Evolutionary conservation across 53 echinoderm and acorn worm genomes (phyloP).

Genomic region (Echinometra lucunter): DNA sequence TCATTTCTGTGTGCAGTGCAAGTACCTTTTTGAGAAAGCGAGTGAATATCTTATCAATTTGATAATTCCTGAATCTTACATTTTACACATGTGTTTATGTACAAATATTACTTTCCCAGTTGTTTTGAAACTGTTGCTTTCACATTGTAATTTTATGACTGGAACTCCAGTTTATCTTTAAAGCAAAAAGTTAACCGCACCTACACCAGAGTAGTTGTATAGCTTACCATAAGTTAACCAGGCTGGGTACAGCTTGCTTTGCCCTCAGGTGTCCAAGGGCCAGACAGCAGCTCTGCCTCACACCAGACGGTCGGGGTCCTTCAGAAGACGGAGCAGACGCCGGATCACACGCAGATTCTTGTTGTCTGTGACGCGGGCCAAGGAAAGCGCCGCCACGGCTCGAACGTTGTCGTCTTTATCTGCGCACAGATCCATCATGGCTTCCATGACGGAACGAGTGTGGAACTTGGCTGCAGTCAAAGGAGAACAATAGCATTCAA

Average conservation of each 20-base stretch:
- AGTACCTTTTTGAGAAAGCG: too few species aligned
- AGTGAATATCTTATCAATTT: too few species aligned
- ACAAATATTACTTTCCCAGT: too few species aligned
- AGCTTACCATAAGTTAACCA: conserved; percentile 92
- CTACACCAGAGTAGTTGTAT: too few species aligned
- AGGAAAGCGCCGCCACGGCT: conserved; percentile 90
- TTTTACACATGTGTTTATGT: too few species aligned
- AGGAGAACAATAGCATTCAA: background rate
- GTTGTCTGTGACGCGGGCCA: conserved; percentile 82
- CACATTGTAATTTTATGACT: too few species aligned
- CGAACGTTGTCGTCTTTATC: conserved; percentile 90
- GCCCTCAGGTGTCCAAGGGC: conserved; percentile 95
- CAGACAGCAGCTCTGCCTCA: conserved; percentile 95
- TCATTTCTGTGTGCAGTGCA: too few species aligned
- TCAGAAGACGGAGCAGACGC: conserved; percentile 79
- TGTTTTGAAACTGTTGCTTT: too few species aligned
- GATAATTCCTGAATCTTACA: too few species aligned
- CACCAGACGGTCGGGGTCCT: conserved; percentile 93
- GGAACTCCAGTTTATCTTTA: too few species aligned
- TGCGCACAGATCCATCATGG: conserved; percentile 91
- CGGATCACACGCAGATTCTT: conserved; percentile 80
- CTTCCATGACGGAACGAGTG: conserved; percentile 87
- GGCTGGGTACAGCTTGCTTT: conserved; percentile 78
- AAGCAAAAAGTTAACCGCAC: too few species aligned
- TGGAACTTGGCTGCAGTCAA: conserved; percentile 84